Evolutionary conservation across 2,113 vertebrate genomes (phyloP).

Genomic region (Ptyas mucosa): DNA sequence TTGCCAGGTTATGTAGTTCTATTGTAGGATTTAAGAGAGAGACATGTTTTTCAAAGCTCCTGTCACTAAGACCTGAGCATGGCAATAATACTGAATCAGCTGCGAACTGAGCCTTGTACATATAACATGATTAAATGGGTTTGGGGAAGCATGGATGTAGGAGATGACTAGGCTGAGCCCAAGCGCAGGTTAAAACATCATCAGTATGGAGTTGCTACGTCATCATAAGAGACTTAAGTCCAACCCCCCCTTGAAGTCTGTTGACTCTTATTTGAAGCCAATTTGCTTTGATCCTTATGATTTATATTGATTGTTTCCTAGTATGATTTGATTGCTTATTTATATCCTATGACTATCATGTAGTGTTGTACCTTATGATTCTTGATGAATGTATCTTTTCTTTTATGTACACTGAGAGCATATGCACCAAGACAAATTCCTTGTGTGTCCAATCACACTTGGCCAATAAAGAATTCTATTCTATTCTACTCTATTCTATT

Average conservation of each 20-base stretch:
- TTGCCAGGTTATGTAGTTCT: neutral
- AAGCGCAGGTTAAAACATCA: neutral
- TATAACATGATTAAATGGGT: neutral
- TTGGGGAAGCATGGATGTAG: neutral
- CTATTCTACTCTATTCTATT: no score
- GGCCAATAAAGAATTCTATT: no score
- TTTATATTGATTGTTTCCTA: no score
- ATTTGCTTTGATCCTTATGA: neutral
- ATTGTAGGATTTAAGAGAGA: neutral
- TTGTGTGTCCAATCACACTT: no score
- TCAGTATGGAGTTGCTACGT: neutral
- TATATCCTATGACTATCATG: no score
- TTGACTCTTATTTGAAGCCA: neutral
- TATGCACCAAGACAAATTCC: no score
- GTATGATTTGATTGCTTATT: no score
- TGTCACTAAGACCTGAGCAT: neutral
- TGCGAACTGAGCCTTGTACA: neutral
- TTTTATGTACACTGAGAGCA: no score
- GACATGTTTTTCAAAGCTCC: neutral
- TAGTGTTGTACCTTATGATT: no score
- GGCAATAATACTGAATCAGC: neutral
- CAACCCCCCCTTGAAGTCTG: neutral
- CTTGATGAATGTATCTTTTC: no score
- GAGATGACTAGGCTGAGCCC: neutral
- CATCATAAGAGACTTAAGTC: neutral